Conservation (phyloP, 2,113 vertebrate genomes). For the Leucopsar rothschildi region DNA sequence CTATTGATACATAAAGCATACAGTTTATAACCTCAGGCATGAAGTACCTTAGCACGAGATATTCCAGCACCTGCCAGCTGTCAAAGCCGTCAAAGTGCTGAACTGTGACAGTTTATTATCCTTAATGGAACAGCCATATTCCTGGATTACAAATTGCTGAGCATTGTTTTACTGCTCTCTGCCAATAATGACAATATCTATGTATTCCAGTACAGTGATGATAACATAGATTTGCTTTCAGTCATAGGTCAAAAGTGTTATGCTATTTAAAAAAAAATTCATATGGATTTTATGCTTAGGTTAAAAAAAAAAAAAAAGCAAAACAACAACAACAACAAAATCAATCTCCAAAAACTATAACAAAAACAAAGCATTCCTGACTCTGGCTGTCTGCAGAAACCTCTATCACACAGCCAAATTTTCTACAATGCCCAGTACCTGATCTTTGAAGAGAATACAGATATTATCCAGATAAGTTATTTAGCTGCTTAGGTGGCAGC, state of each 20-base stretch:
- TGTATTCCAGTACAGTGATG: neutral
- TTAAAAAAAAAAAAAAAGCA: neutral
- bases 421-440: neutral
- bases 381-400: neutral
- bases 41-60: neutral
- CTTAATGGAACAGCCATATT: neutral
- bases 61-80: neutral
- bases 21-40: neutral
- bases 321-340: neutral
- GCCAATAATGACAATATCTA: neutral
- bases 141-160: neutral
- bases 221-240: neutral
- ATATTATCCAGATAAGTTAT: neutral
- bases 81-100: neutral
- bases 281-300: neutral
- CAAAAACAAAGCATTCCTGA: neutral
- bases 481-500: neutral
- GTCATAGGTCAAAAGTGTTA: neutral
- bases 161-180: neutral
- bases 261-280: accelerated
- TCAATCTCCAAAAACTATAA: neutral
- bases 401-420: neutral
- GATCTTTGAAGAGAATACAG: neutral
- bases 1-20: neutral
- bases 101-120: neutral